Percentiles rank a stretch among this genome's conserved stretches.
These are phyloP conservation scores for Drosophila merina DNA, from an alignment of 2,888 invertebrate genomes.

Conservation along the genomic window DNA sequence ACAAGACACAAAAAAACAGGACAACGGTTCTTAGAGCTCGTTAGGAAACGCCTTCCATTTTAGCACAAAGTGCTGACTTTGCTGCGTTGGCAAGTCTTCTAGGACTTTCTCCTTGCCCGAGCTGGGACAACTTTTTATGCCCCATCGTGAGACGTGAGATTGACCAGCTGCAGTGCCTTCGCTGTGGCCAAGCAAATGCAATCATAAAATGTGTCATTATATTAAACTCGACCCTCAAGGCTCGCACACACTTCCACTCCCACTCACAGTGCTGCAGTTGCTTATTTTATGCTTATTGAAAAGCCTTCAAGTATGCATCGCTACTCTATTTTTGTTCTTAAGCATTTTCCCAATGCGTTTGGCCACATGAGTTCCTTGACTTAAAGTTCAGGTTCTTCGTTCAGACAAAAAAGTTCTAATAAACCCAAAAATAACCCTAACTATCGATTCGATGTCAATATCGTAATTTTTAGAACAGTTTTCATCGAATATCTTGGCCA, in stretches of 20 bases:
- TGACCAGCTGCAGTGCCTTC: slow-evolving; percentile 68
- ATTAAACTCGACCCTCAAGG: slow-evolving; percentile 54
- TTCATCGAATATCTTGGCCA: too few species aligned
- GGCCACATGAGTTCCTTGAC: slow-evolving; percentile 29
- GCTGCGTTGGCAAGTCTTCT: slow-evolving; percentile 31
- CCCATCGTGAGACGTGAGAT: slow-evolving; percentile 41
- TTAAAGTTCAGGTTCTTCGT: slow-evolving; percentile 56
- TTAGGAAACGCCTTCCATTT: slow-evolving; percentile 43
- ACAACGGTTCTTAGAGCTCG: slow-evolving; percentile 36
- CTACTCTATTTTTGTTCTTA: slow-evolving; percentile 7
- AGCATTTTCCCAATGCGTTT: slow-evolving; percentile 7
- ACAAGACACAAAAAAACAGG: slow-evolving; percentile 21
- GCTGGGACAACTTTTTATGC: slow-evolving; percentile 41
- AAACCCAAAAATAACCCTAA: not conserved
- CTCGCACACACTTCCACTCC: slow-evolving; percentile 2
- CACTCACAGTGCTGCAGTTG: slow-evolving; percentile 14
- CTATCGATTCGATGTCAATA: too few species aligned
- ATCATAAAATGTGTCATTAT: slow-evolving; percentile 77
- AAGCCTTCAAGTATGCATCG: slow-evolving; percentile 56
- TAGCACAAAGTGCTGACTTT: slow-evolving; percentile 68
- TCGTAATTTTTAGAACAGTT: too few species aligned
- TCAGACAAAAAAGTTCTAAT: slow-evolving; percentile 13
- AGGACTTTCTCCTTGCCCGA: not conserved
- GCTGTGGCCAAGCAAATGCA: slow-evolving; percentile 60
- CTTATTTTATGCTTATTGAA: slow-evolving; percentile 51